Conservation (phyloP, 2,797 vertebrate genomes). For the Coccyzus lansbergi region DNA sequence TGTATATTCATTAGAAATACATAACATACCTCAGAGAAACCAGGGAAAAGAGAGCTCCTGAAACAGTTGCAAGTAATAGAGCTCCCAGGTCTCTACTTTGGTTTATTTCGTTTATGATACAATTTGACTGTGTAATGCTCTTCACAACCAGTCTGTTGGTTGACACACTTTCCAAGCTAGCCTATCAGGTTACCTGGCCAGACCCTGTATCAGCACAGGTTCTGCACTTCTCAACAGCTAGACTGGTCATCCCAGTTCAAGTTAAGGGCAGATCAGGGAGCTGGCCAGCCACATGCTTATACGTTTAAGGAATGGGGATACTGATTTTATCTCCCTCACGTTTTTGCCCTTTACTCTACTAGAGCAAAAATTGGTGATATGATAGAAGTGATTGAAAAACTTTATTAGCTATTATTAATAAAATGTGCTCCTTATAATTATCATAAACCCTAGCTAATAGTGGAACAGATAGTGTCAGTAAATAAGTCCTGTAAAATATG, state of each 20-base stretch:
- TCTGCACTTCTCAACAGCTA: not conserved
- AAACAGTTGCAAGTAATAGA: not conserved
- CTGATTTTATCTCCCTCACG: accelerated
- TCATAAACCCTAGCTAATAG: not conserved
- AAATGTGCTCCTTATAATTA: not conserved
- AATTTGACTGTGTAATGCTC: not conserved
- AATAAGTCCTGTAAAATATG: not conserved
- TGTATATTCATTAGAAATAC: not conserved
- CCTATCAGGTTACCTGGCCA: not conserved
- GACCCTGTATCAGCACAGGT: no score
- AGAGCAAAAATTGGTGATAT: not conserved
- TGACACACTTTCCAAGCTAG: not conserved
- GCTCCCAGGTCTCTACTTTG: not conserved
- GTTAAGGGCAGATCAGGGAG: not conserved
- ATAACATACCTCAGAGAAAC: not conserved
- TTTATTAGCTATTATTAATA: not conserved
- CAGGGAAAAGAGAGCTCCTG: not conserved
- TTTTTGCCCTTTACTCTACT: not conserved
- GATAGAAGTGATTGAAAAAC: not conserved
- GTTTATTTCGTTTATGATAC: not conserved
- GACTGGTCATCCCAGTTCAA: not conserved
- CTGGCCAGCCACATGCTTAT: not conserved
- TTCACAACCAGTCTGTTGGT: not conserved
- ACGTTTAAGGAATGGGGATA: not conserved
- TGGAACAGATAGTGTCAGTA: not conserved